Conservation (phyloP, 2,113 vertebrate genomes). For the Corythoichthys intestinalis region DNA sequence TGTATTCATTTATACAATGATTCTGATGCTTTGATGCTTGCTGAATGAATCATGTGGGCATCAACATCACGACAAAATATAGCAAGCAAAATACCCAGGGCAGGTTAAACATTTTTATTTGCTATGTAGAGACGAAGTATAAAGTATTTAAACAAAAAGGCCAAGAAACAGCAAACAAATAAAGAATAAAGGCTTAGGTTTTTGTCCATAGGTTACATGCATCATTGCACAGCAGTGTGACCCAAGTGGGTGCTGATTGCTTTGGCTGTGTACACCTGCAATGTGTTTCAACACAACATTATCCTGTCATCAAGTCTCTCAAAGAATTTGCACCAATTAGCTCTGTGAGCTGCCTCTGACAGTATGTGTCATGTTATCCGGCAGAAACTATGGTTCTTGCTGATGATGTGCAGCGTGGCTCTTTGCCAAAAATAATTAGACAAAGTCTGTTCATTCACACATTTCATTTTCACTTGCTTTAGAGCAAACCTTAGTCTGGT, state of each 20-base stretch:
- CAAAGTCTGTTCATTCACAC: neutral
- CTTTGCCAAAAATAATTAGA: constrained; percentile 4
- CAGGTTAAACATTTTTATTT: no score
- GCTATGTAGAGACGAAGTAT: no score
- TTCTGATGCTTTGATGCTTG: no score
- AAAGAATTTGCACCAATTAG: neutral
- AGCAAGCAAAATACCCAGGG: no score
- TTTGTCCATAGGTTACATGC: neutral
- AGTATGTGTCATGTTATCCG: neutral
- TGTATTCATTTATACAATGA: no score
- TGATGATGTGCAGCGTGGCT: neutral
- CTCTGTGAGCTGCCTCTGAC: constrained; percentile 2
- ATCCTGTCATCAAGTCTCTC: constrained; percentile 1
- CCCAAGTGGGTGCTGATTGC: neutral
- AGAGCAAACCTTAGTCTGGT: neutral
- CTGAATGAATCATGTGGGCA: no score
- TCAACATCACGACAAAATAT: no score
- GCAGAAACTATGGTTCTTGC: neutral
- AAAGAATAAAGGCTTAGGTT: no score
- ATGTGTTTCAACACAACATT: neutral
- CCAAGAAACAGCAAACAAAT: no score
- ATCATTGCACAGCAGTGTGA: neutral
- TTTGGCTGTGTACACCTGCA: neutral
- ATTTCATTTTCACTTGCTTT: neutral
- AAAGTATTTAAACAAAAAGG: no score